Conservation (phyloP, 2,113 vertebrate species). For the Coturnix japonica region DNA sequence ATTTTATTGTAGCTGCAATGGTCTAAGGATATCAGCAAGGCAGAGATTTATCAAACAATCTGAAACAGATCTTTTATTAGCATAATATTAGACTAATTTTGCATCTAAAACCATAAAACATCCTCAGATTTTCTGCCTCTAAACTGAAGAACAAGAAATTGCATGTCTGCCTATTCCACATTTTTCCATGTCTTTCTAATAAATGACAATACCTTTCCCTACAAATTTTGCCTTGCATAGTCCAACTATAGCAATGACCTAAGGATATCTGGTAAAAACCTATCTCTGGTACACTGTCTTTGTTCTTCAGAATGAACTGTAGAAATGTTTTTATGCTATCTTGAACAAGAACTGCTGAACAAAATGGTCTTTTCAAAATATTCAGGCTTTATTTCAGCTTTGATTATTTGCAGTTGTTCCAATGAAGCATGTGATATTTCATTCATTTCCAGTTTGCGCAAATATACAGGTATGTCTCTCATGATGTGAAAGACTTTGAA, state of each 20-base stretch:
- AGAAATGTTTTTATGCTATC: neutral
- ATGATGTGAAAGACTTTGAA: neutral
- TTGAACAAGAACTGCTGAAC: neutral
- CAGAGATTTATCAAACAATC: neutral
- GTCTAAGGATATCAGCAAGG: neutral
- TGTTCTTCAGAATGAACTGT: neutral
- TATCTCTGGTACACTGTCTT: neutral
- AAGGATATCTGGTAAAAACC: neutral
- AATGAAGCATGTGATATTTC: neutral
- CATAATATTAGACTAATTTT: neutral
- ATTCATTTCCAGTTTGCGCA: constrained; percentile 15
- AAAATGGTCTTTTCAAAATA: constrained; percentile 1
- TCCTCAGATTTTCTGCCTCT: neutral
- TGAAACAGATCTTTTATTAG: neutral
- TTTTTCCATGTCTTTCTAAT: neutral
- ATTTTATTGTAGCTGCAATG: neutral
- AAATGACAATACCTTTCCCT: neutral
- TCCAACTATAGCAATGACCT: neutral
- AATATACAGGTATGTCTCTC: neutral
- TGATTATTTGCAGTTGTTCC: constrained; percentile 5
- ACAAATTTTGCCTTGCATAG: neutral
- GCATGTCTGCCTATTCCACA: neutral
- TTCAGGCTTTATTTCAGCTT: neutral
- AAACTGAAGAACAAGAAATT: neutral
- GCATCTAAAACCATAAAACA: neutral